Base-by-base conservation (phyloP, 2,888 invertebrate genomes). In the Tanytarsus gracilentus region DNA sequence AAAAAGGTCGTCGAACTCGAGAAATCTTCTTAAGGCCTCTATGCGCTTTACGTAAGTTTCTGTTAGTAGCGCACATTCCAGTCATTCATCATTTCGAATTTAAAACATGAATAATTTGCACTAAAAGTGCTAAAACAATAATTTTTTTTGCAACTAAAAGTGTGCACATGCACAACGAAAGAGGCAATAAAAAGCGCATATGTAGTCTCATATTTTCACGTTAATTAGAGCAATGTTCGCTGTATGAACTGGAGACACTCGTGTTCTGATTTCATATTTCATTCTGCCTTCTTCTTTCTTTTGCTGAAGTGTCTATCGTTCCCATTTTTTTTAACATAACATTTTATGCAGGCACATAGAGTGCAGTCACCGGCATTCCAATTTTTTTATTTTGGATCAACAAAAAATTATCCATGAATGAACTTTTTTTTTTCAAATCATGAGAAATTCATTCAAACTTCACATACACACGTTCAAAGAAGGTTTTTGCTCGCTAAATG, bases 201-300 rank as follows among this genome's bases (percentile, higher is more conserved):
- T 21, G 33, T 26, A 16, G 40, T 40, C 40, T 55, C 58, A 58
- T 58, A 58, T 58, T 58, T 58, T 40, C 44, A 58, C 44, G 58
- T 40, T 58, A 58, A 58, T 58, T 58, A 27, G 58, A 58, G 58
- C 58, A 58, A 58, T 58, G 58, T 27, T 44, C 56, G 56, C 21
- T 18, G 18, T n/a, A 25, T 56, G 56, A 56, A 56, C 56, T 44
- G 14, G 49, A 44, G 44, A 44, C 44, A 44, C 30, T 33, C 14
- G 26, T 5, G 25, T 27, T 6, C 26, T 6, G 49, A 26, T 49
- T 49, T 23, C 27, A 26, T 26, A 18, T 44, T 18, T n/a, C n/a
- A n/a, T n/a, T n/a, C n/a, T n/a, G n/a, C n/a, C n/a, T n/a, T n/a
- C n/a, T n/a, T n/a, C n/a, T n/a, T n/a, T n/a, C n/a, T n/a, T n/a